Evolutionary conservation across 2,888 invertebrate genomes (phyloP), one percentile per base, ranked within the genome.

Genomic region (Trichacis sp.): DNA sequence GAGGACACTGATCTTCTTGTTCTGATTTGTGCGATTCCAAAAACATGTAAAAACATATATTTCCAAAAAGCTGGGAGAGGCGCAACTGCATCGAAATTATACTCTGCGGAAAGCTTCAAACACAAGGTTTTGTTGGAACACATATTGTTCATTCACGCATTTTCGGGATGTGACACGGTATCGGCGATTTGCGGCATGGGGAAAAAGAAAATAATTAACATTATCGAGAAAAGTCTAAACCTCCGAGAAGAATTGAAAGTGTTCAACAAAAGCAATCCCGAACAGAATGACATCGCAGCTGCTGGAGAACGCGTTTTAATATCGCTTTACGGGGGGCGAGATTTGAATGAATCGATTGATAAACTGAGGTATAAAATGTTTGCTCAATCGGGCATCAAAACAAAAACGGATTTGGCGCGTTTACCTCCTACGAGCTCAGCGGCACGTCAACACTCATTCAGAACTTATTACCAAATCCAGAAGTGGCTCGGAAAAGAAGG

Each of bases 391-490:
- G 24, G 24, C 8, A 3, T 24, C 8, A 49, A 56, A 54, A 47
- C 9, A 9, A 40, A 57, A 40, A 33, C 38, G 3, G 45, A 61
- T 43, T n/a, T 48, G 14, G 17, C 64, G 30, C 30, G 43, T 5
- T 42, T 68, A 30, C 68, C 61, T 33, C 64, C 64, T 11, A 66
- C 64, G 4, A 46, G 33, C 17, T 29, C 19, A 17, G 64, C 64
- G 20, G 57, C 52, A 17, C 5, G 24, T 1, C 54, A 52, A 6
- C 56, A 65, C 57, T 66, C 60, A 4, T 43, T 61, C 11, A 40
- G 64, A 15, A 57, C 57, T 12, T 68, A 68, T 12, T 30, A 67
- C 14, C 65, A 61, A 51, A 38, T 54, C 20, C 51, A 68, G 58
- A 55, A 43, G 30, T 47, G 47, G 47, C 20, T 20, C 11, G 47